Evolutionary conservation across 2,888 invertebrate genomes (phyloP), one percentile per base, ranked within the genome.

Genomic region (Apoderus coryli): DNA sequence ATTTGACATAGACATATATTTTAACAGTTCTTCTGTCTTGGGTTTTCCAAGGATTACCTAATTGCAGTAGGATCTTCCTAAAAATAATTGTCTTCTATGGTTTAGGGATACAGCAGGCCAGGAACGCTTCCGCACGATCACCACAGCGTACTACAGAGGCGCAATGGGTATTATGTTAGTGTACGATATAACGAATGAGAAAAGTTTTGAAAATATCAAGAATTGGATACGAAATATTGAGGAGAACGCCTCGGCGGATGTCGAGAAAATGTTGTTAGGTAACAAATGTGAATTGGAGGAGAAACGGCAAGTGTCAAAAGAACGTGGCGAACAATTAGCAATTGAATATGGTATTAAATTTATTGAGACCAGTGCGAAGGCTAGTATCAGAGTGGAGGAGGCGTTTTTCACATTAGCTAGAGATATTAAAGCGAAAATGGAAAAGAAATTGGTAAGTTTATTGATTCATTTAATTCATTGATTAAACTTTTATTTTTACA

Each of bases 161-260:
- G 96, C 96, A 24, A 98, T 98, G 95, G 98, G 98, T 37, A 98
- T 98, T 45, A 93, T 96, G 90, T 69, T 96, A 43, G 95, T 95
- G 22, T 98, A 98, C 61, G 98, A 98, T 62, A 95, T 98, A 45
- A 96, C 96, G 48, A 95, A 93, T 64, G 95, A 93, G 56, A 95
- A 95, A 63, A 93, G 92, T 47, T 96, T 98, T 64, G 90, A 96
- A 61, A 96, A 96, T 57, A 96, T 98, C 34, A 89, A 93, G 57
- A 96, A 96, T 59, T 98, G 96, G 96, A 90, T 98, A 45, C 69
- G 95, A 51, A 96, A 96, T 63, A 96, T 96, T 53, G 95, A 96
- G 59, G 95, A 96, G 63, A 93, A 96, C 68, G 96, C 96, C 10
- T 90, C 92, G 27, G 85, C 90, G 10, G 96, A 98, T 64, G 98